Conservation (phyloP, 1,140 invertebrate species). For the Caenorhabditis brenneri region DNA sequence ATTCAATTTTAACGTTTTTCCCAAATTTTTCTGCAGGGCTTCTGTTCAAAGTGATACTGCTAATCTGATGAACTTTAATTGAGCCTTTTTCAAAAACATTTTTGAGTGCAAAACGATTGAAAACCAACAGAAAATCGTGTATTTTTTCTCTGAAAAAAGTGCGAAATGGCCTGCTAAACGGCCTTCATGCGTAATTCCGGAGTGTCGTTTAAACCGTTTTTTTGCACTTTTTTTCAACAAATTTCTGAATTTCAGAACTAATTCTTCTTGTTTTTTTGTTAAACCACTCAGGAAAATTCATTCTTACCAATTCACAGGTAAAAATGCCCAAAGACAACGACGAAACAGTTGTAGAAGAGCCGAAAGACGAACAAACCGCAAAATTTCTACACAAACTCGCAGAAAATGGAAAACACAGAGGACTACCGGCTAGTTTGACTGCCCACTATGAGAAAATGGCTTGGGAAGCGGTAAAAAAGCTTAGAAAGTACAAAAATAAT, state of each 20-base stretch:
- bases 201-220: background rate
- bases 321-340: background rate
- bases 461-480: background rate
- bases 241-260: background rate
- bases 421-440: background rate
- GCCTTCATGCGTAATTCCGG: background rate
- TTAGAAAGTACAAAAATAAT: background rate
- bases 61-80: too few species aligned
- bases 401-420: background rate
- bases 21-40: too few species aligned
- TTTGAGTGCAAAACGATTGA: too few species aligned
- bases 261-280: background rate
- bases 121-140: too few species aligned
- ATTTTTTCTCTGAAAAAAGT: too few species aligned
- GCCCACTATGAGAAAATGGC: conserved; percentile 6
- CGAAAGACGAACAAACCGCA: conserved; percentile 20
- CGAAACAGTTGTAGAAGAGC: background rate
- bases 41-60: too few species aligned
- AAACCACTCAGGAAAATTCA: too few species aligned
- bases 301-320: background rate
- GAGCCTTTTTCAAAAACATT: too few species aligned
- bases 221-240: background rate
- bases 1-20: too few species aligned
- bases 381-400: conserved; percentile 7
- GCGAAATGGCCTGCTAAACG: background rate